Evolutionary conservation across 2,797 vertebrate species (phyloP), one percentile per base, ranked within the genome.

Genomic region (Borostomias antarcticus): DNA sequence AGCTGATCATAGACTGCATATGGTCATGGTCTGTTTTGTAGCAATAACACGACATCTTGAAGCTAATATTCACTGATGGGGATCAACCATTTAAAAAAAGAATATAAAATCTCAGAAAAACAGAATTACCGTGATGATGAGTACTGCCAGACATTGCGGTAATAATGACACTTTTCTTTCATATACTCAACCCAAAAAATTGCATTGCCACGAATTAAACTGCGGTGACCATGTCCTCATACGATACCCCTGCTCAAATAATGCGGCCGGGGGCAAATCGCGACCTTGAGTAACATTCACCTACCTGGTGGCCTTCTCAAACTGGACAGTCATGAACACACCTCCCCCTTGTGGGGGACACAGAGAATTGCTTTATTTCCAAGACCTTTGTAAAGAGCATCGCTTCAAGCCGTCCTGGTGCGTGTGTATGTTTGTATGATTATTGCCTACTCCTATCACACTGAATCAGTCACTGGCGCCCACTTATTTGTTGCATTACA

Each of bases 241-340:
- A n/a, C n/a, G n/a, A n/a, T 59, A 0, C 25, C 43, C 61, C 64
- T 73, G 15, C 40, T 61, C 26, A 61, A 26, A 48, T 45, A 28
- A 64, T 66, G 48, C 45, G 26, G 35, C 29, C 64, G 64, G 73
- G 64, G 62, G 53, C 30, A 72, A 69, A 66, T 53, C 43, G 68
- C 86, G 85, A 88, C 86, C 88, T 88, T 89, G 84, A 82, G 47
- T 80, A 70, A 52, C 77, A 67, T 75, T 85, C 73, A 84, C 83
- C 78, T 82, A 84, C 83, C 78, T 82, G 72, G 75, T 57, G 66
- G 58, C 47, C 53, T 47, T 69, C n/a, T 69, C 59, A 19, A 52
- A 21, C 4, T 29, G 35, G 63, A 54, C 67, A 62, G 62, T 21
- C 56, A 76, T 3, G 47, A 48, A 5, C 21, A 80, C 68, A 82